These are phyloP conservation scores for Cyphomyrus discorhynchus DNA, from an alignment of 2,113 vertebrate genomes.

Conservation along the genomic window DNA sequence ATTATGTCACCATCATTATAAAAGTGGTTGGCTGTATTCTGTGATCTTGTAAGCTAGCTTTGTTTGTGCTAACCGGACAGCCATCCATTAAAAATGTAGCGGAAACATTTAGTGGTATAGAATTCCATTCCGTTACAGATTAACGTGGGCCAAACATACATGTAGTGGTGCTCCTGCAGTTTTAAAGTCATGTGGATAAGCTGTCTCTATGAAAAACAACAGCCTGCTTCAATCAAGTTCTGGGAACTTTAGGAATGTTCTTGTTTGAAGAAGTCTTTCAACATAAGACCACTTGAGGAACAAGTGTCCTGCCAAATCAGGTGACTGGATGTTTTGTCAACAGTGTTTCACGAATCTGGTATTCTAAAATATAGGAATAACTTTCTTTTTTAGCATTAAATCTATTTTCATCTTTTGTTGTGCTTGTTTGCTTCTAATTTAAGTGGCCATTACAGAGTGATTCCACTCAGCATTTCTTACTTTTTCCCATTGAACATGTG, in stretches of 20 bases:
- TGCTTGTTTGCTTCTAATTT: not conserved
- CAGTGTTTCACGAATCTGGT: conserved; percentile 35
- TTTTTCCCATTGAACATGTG: not conserved
- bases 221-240: conserved; percentile 23
- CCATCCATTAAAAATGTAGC: conserved; percentile 30
- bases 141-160: conserved; percentile 22
- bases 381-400: not conserved
- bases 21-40: conserved; percentile 27
- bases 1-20: conserved; percentile 34
- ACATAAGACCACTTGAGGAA: not conserved
- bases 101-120: conserved; percentile 24
- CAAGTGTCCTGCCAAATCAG: not conserved
- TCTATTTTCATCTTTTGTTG: not conserved
- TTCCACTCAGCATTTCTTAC: not conserved
- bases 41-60: conserved; percentile 21
- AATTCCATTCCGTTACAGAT: conserved; percentile 30
- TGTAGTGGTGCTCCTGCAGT: conserved; percentile 37
- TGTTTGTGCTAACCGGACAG: conserved; percentile 18
- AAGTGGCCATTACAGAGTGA: not conserved
- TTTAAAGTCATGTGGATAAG: conserved; percentile 28
- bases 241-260: conserved; percentile 14
- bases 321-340: conserved; percentile 2
- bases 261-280: not conserved
- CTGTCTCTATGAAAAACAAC: conserved; percentile 24
- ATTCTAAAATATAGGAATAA: conserved; percentile 32